These are phyloP conservation scores for Sus scrofa DNA, from an alignment of 2,113 vertebrate species.

Conservation along the genomic window DNA sequence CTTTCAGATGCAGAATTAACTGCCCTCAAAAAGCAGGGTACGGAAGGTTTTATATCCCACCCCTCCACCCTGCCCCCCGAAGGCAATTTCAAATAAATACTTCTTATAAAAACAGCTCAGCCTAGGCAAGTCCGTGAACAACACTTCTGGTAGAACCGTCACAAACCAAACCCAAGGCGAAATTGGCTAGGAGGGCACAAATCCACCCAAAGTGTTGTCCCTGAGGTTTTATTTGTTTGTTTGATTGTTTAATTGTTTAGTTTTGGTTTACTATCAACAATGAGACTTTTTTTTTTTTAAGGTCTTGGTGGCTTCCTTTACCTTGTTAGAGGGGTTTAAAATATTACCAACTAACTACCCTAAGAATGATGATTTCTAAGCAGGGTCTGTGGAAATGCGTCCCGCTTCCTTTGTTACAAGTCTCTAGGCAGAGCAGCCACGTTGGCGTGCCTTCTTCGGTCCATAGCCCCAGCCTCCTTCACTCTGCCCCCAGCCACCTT, in stretches of 20 bases:
- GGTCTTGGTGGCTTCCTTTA: slow-evolving; percentile 23
- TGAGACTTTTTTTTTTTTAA: neutral
- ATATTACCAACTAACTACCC: neutral
- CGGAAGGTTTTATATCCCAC: slow-evolving; percentile 51
- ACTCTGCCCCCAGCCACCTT: neutral
- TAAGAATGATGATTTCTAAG: neutral
- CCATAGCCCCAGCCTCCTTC: neutral
- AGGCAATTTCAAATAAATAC: slow-evolving; percentile 72
- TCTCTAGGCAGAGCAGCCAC: neutral
- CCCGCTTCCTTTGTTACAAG: slow-evolving; percentile 57
- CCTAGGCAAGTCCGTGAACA: slow-evolving; percentile 14
- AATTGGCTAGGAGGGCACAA: neutral
- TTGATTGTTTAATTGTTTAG: slow-evolving; percentile 30
- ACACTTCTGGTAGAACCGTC: slow-evolving; percentile 70
- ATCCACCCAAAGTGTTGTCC: neutral
- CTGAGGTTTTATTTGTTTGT: slow-evolving; percentile 53
- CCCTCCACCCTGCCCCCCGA: neutral
- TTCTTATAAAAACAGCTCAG: slow-evolving; percentile 80
- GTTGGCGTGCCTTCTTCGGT: neutral
- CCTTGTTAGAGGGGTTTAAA: slow-evolving; percentile 27
- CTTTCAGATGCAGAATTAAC: slow-evolving; percentile 61
- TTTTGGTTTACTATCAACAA: slow-evolving; percentile 45
- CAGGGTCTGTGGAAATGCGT: slow-evolving; percentile 23
- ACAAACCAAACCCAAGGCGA: slow-evolving; percentile 54
- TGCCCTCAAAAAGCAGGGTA: slow-evolving; percentile 59